These are phyloP conservation scores for Aspidiotus destructor DNA, from an alignment of 2,888 invertebrate genomes.

Conservation along the genomic window DNA sequence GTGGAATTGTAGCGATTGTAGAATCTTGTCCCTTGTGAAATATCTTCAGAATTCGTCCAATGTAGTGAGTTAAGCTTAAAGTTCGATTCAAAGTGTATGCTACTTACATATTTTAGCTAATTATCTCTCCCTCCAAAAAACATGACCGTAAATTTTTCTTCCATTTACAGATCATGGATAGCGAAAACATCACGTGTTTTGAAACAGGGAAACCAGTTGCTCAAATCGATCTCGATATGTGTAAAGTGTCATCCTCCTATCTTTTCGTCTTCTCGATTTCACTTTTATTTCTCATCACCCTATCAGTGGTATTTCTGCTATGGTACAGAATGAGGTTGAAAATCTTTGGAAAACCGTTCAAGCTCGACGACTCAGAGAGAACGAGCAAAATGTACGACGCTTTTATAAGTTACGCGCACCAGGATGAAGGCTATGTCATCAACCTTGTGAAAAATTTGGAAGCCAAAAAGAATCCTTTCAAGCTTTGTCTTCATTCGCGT, in stretches of 20 bases:
- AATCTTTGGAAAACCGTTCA: not conserved
- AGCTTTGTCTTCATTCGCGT: constrained; percentile 4
- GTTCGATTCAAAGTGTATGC: not conserved
- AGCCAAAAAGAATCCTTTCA: not conserved
- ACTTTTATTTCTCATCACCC: not conserved
- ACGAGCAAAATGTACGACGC: constrained; percentile 1
- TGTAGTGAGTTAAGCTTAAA: not conserved
- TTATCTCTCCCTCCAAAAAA: not conserved
- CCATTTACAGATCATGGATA: not conserved
- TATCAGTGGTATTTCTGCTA: not conserved
- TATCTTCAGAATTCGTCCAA: not conserved
- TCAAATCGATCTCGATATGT: not conserved
- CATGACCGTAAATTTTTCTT: not conserved
- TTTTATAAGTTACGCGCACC: constrained; percentile 8
- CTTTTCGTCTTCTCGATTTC: not conserved
- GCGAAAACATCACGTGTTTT: not conserved
- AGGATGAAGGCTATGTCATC: not conserved
- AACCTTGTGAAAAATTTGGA: not conserved
- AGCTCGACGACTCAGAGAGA: not conserved
- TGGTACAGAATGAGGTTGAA: not conserved
- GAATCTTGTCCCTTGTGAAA: not conserved
- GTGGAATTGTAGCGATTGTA: constrained; percentile 9
- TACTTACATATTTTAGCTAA: not conserved
- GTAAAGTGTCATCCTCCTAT: not conserved
- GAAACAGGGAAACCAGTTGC: not conserved